A percentile compares a stretch with the other conserved stretches of the same genome.
These are phyloP conservation scores for Mimas tiliae DNA, from an alignment of 2,888 invertebrate genomes.

Conservation along the genomic window DNA sequence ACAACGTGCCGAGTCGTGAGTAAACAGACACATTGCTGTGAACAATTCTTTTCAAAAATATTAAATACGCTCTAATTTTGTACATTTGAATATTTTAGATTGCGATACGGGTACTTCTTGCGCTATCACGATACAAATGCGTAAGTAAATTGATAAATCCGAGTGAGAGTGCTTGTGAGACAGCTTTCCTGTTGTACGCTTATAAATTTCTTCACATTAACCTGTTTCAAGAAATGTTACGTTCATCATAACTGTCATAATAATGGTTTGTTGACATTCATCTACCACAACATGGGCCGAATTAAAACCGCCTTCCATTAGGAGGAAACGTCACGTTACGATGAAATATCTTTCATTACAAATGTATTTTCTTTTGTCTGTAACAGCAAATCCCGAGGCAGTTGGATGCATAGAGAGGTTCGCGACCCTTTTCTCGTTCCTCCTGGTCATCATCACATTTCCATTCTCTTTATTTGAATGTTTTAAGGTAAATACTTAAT, in stretches of 20 bases:
- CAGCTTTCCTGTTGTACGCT: constrained; percentile 51
- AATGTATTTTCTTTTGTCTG: constrained; percentile 47
- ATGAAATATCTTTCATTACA: constrained; percentile 1
- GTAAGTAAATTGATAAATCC: constrained; percentile 68
- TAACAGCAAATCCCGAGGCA: constrained; percentile 87
- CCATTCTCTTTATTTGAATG: constrained; percentile 94
- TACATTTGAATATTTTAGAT: constrained; percentile 77
- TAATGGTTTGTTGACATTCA: constrained; percentile 29
- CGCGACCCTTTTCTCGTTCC: constrained; percentile 88
- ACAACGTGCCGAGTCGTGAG: constrained; percentile 79
- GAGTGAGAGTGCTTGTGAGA: constrained; percentile 47
- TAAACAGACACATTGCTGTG: constrained; percentile 51
- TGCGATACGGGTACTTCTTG: constrained; percentile 82
- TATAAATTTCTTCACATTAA: constrained; percentile 39
- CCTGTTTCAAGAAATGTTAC: constrained; percentile 35
- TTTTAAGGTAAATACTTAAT: constrained; percentile 87
- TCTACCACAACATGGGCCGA: constrained; percentile 27
- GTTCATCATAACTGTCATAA: constrained; percentile 31
- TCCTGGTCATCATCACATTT: constrained; percentile 90
- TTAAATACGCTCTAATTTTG: constrained; percentile 54
- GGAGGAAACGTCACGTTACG: neutral
- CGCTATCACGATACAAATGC: constrained; percentile 82
- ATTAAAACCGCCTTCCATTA: constrained; percentile 21
- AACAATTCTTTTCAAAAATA: constrained; percentile 35
- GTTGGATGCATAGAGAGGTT: constrained; percentile 90